Base-by-base conservation (phyloP, 2,888 invertebrate genomes). In the Mimas tiliae region DNA sequence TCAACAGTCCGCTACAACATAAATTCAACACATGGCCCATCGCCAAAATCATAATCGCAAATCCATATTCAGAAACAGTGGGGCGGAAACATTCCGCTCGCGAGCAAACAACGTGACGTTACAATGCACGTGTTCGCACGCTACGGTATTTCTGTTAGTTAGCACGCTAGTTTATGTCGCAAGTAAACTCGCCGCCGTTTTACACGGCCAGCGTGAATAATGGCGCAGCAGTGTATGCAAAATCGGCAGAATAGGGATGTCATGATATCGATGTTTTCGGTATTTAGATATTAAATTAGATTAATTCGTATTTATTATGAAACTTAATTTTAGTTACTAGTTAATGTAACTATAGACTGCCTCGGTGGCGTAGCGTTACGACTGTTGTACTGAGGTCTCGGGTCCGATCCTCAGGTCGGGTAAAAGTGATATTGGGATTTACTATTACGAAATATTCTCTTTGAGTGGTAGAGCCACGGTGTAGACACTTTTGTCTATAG, bases 151-250 rank as follows among this genome's bases (percentile, higher is more conserved):
- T 38, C 38, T 58, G 58, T 58, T 42, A 58, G 58, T 58, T 58
- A 58, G 58, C 58, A 58, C 58, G 70, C 71, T 45, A 69, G 68
- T 71, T 72, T 71, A 72, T 70, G 71, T 67, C 58, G 14, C 68
- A 66, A 68, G 69, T 65, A 69, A 73, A 69, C 70, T 72, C 68
- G 68, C 72, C 69, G 69, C 69, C 64, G 51, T 64, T 64, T 64
- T 64, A 51, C 69, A 71, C 69, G 67, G 64, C 53, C 58, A 63
- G 58, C 69, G 67, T 71, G 63, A 69, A 64, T 69, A 65, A 70
- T 67, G 66, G 52, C 55, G 58, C 58, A 58, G 38, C 42, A 58
- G 19, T 58, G 21, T 58, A 42, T 42, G 38, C 58, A 16, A 58
- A 58, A 58, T 58, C 42, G 58, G 42, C 58, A 58, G 58, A 3